phyloP scores from a whole-genome alignment of 2,113 vertebrate species.

The Calyptomena viridis region DNA sequence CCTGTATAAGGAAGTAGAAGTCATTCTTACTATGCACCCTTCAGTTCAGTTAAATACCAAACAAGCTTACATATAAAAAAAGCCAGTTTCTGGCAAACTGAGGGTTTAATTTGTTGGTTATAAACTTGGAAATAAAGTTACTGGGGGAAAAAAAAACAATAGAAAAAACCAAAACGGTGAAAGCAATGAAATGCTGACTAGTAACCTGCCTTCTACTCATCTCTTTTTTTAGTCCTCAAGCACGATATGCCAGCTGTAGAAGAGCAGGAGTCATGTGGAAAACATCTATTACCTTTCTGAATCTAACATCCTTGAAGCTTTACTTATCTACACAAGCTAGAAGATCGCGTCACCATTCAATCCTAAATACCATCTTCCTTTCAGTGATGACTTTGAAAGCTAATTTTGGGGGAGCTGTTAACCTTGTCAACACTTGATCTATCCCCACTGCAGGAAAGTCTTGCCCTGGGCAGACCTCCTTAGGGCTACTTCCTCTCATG shows the following conservation, averaged over 20 bases:
- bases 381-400: not conserved
- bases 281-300: not conserved
- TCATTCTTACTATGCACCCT: not conserved
- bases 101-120: not conserved
- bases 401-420: not conserved
- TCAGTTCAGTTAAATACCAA: not conserved
- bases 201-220: not conserved
- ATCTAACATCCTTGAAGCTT: not conserved
- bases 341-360: not conserved
- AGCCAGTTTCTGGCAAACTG: not conserved
- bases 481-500: not conserved
- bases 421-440: not conserved
- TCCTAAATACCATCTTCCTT: not conserved
- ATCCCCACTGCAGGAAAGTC: not conserved
- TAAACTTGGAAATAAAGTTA: not conserved
- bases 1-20: not conserved
- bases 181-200: not conserved
- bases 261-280: not conserved
- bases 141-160: not conserved
- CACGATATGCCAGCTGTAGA: not conserved
- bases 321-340: not conserved
- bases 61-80: accelerated
- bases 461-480: not conserved
- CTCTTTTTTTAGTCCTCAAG: not conserved
- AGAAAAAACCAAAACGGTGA: not conserved